A percentile compares a stretch with the other conserved stretches of the same genome.
These are phyloP conservation scores for Zaprionus vittiger DNA, from an alignment of 1,140 invertebrate genomes.

Conservation along the genomic window DNA sequence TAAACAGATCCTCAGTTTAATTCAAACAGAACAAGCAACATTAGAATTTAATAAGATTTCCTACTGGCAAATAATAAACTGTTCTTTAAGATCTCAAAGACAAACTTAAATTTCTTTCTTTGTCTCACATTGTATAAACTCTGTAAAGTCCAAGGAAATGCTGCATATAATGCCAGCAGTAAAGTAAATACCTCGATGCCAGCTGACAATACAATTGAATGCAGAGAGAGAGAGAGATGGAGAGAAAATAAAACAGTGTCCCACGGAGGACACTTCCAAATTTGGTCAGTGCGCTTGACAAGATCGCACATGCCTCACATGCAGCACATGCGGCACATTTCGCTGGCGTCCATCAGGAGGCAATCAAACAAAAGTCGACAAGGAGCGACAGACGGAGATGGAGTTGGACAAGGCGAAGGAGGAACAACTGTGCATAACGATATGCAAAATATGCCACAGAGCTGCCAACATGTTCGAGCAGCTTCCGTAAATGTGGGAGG, in stretches of 20 bases:
- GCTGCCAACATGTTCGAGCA: slow-evolving; percentile 50
- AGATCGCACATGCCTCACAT: slow-evolving; percentile 36
- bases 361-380: slow-evolving; percentile 62
- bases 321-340: slow-evolving; percentile 14
- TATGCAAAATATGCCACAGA: slow-evolving; percentile 79
- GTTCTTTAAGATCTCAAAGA: too few species aligned
- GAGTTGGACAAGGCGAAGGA: slow-evolving; percentile 7
- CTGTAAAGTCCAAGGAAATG: background rate
- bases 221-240: background rate
- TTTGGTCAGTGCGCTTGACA: slow-evolving; percentile 45
- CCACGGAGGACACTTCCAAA: slow-evolving; percentile 40
- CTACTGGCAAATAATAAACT: too few species aligned
- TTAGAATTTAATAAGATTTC: too few species aligned
- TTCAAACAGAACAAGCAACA: too few species aligned
- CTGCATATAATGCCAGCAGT: background rate
- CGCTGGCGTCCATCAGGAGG: slow-evolving; percentile 20
- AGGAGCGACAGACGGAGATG: background rate
- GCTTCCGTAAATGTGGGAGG: slow-evolving; percentile 24
- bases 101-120: too few species aligned
- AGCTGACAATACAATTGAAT: slow-evolving; percentile 2
- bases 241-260: slow-evolving; percentile 14
- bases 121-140: too few species aligned
- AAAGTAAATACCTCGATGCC: background rate
- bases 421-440: slow-evolving; percentile 70
- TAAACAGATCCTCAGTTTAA: too few species aligned